These are phyloP conservation scores for Anthophora plumipes DNA, from an alignment of 2,888 invertebrate species.

Conservation along the genomic window DNA sequence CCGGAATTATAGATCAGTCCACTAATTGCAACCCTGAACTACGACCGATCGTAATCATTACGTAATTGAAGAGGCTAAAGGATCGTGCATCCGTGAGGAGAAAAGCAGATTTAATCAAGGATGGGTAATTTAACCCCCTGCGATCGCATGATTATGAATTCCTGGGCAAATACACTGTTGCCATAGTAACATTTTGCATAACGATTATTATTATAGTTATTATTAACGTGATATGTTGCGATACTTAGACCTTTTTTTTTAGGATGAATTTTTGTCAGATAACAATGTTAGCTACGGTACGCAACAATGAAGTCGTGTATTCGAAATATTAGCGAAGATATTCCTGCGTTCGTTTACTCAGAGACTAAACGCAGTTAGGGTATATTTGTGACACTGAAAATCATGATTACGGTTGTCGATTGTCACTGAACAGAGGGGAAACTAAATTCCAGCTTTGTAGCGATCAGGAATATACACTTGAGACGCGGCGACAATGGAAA, in stretches of 20 bases:
- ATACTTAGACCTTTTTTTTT: neutral
- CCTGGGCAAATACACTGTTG: neutral
- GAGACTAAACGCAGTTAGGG: neutral
- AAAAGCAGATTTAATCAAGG: slow-evolving; percentile 38
- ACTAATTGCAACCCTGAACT: slow-evolving; percentile 42
- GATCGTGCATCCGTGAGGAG: slow-evolving; percentile 3
- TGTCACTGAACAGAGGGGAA: neutral
- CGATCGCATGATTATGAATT: slow-evolving; percentile 24
- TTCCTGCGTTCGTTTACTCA: neutral
- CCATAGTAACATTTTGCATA: neutral
- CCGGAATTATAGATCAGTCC: slow-evolving; percentile 24
- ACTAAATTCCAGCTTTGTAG: slow-evolving; percentile 35
- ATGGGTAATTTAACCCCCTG: slow-evolving; percentile 31
- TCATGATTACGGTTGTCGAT: slow-evolving; percentile 16
- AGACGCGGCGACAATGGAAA: slow-evolving; percentile 25
- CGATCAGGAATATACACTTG: slow-evolving; percentile 21
- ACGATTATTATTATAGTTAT: neutral
- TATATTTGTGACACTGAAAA: neutral
- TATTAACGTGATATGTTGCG: neutral
- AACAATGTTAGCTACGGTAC: neutral
- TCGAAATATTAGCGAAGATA: no score
- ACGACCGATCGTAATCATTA: slow-evolving; percentile 46
- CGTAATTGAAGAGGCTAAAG: slow-evolving; percentile 49
- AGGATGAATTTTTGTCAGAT: neutral
- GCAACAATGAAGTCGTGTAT: no score